Conservation (phyloP, 2,113 vertebrate genomes). For the Pheucticus melanocephalus region DNA sequence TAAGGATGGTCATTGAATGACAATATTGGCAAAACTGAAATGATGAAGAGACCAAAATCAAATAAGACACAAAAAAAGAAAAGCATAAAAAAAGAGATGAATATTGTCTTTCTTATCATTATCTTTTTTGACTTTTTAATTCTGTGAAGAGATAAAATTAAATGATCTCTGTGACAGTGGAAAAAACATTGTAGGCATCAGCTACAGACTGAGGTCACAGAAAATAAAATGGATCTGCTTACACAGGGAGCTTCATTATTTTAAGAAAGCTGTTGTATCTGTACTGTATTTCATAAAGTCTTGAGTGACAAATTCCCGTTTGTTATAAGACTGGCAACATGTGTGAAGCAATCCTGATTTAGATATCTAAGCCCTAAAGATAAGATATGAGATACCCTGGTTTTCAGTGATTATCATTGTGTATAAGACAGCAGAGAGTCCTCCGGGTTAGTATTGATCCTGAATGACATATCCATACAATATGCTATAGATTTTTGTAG, state of each 20-base stretch:
- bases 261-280: not conserved
- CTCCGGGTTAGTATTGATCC: not conserved
- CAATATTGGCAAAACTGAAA: slow-evolving; percentile 31
- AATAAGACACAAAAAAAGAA: not conserved
- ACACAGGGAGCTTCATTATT: not conserved
- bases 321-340: not conserved
- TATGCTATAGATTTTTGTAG: not conserved
- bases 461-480: not conserved
- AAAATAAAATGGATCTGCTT: not conserved
- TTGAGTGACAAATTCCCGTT: not conserved
- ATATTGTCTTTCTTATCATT: not conserved
- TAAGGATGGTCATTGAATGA: slow-evolving; percentile 12
- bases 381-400: not conserved
- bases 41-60: not conserved
- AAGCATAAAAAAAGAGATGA: not conserved
- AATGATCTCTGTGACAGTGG: not conserved
- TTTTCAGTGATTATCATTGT: not conserved
- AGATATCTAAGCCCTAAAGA: not conserved
- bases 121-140: slow-evolving; percentile 1
- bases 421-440: not conserved
- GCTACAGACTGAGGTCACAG: not conserved
- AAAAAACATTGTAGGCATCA: not conserved
- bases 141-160: not conserved
- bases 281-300: not conserved
- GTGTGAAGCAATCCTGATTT: not conserved